Evolutionary conservation across 2,888 invertebrate species (phyloP), one percentile per base, ranked within the genome.

Genomic region (Papilio gigon): DNA sequence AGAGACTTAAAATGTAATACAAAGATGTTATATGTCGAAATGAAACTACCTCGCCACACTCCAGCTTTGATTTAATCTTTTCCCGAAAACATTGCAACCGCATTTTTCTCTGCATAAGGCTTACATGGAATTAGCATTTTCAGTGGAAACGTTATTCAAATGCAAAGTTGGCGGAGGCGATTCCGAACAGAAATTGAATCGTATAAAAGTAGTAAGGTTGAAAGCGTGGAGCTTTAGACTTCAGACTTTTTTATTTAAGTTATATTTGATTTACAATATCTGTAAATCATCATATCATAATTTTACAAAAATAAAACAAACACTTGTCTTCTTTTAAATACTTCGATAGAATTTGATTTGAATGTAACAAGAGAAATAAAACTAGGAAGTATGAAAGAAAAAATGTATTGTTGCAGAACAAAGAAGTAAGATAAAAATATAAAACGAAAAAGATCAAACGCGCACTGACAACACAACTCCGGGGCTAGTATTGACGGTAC

Each of bases 151-250:
- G 27, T 35, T 61, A 53, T 61, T 67, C 61, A 53, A 37, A 61
- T 67, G 50, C 60, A 61, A 61, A 53, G 47, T 47, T 33, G 27
- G 14, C 30, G 22, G 17, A n/a, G 25, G 8, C 47, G 66, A 59
- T 66, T 66, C 22, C 35, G 37, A 66, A 66, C 60, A 27, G 67
- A 67, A 67, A 61, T 67, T 67, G 53, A 67, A 61, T 60, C 27
- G 61, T 50, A 40, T 67, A 40, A 27, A 67, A 61, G 33, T 65
- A 33, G 30, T 35, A 30, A 30, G 53, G 35, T 50, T 50, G 50
- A 61, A 67, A 30, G 27, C 50, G 1, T 14, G 25, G 12, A 25
- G 14, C 22, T 60, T 27, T 60, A 44, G n/a, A 35, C 33, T 27
- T 14, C 27, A 37, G 44, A 27, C 22, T 37, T 22, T 59, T 59